Evolutionary conservation across 2,888 invertebrate species (phyloP).

Genomic region (Caenorhabditis imperialis): DNA sequence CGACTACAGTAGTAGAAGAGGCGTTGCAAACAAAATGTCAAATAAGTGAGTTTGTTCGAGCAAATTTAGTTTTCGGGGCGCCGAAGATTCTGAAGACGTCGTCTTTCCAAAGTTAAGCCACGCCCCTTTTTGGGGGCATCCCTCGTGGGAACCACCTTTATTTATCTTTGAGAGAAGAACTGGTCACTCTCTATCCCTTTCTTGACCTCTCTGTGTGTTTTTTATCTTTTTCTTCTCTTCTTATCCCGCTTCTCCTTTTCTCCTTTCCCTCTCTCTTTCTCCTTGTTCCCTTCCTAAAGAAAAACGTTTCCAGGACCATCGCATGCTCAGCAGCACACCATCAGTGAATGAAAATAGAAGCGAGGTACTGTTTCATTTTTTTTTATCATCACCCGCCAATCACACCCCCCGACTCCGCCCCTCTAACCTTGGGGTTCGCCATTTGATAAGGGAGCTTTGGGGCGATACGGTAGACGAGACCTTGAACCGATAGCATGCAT

Average conservation of each 20-base stretch:
- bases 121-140: slow-evolving; percentile 38
- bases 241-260: slow-evolving; percentile 3
- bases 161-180: slow-evolving; percentile 28
- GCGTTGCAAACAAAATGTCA: slow-evolving; percentile 40
- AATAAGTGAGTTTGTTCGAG: slow-evolving; percentile 55
- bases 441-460: slow-evolving; percentile 8
- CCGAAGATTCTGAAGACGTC: slow-evolving; percentile 24
- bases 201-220: slow-evolving; percentile 23
- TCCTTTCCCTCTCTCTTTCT: neutral
- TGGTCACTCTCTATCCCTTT: slow-evolving; percentile 24
- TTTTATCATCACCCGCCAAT: slow-evolving; percentile 35
- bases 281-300: slow-evolving; percentile 23
- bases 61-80: slow-evolving; percentile 52
- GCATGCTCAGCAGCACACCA: no score
- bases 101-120: slow-evolving; percentile 8
- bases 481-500: slow-evolving; percentile 56
- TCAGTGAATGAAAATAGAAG: no score
- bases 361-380: slow-evolving; percentile 14
- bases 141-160: slow-evolving; percentile 14
- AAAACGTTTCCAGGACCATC: no score
- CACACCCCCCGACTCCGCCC: slow-evolving; percentile 2
- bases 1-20: no score
- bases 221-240: slow-evolving; percentile 18
- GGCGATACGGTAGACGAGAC: slow-evolving; percentile 34
- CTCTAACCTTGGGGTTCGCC: slow-evolving; percentile 34